A percentile compares a stretch with the other conserved stretches of the same genome.
These are phyloP conservation scores for Anoplophora glabripennis DNA, from an alignment of 1,140 invertebrate genomes.

Conservation along the genomic window DNA sequence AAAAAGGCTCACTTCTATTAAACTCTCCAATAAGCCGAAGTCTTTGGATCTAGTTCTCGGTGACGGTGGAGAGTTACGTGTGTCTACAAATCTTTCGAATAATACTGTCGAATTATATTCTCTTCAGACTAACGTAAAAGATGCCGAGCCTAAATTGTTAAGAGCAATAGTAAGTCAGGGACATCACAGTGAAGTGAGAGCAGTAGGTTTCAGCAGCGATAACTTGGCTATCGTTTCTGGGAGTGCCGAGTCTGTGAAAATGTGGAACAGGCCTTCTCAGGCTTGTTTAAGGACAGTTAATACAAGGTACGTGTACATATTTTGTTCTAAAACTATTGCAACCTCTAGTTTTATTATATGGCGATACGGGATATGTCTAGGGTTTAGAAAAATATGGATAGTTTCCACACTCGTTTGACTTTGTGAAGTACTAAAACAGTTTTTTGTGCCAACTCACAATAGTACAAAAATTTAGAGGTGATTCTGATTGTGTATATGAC, in stretches of 20 bases:
- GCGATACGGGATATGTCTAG: no score
- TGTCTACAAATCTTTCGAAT: conserved; percentile 63
- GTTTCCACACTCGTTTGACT: no score
- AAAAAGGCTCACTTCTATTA: conserved; percentile 63
- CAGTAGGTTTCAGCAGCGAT: conserved; percentile 88
- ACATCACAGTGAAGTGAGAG: conserved; percentile 85
- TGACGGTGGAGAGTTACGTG: conserved; percentile 63
- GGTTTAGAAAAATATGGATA: no score
- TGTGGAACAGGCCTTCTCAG: conserved; percentile 87
- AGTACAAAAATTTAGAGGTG: no score
- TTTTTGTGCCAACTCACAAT: no score
- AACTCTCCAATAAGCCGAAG: conserved; percentile 67
- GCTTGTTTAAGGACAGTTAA: conserved; percentile 79
- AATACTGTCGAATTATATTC: conserved; percentile 70
- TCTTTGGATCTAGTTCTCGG: conserved; percentile 66
- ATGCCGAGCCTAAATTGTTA: conserved; percentile 54
- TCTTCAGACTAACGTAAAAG: conserved; percentile 50
- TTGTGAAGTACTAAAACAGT: no score
- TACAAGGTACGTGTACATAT: conserved; percentile 56
- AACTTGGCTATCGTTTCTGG: conserved; percentile 81
- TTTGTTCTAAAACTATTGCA: neutral
- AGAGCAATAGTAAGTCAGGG: conserved; percentile 58
- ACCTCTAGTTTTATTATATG: no score
- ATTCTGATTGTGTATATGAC: no score
- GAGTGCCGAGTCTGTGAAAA: conserved; percentile 82